Conservation (phyloP, 1,140 invertebrate species). For the Grapholita molesta region DNA sequence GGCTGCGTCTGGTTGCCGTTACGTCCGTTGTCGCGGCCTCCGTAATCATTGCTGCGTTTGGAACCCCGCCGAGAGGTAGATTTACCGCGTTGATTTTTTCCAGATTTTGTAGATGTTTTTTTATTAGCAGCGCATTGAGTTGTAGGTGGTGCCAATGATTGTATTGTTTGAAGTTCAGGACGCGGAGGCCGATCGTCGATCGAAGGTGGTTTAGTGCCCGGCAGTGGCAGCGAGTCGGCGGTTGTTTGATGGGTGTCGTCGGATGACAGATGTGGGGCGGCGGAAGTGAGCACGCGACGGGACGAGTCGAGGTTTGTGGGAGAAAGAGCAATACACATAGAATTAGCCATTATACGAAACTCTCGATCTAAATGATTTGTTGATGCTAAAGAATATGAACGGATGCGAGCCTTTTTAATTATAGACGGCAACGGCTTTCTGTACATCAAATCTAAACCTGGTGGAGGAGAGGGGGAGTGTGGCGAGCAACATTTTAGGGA, state of each 20-base stretch:
- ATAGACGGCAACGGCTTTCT: slow-evolving; percentile 55
- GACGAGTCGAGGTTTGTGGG: slow-evolving; percentile 62
- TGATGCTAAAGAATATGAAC: slow-evolving; percentile 49
- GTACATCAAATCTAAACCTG: slow-evolving; percentile 42
- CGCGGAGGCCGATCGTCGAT: slow-evolving; percentile 26
- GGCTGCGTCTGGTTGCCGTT: slow-evolving; percentile 60
- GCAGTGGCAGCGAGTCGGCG: slow-evolving; percentile 28
- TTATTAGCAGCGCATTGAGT: slow-evolving; percentile 19
- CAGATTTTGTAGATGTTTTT: slow-evolving; percentile 38
- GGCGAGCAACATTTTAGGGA: slow-evolving; percentile 53
- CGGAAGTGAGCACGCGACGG: slow-evolving; percentile 60
- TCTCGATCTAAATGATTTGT: slow-evolving; percentile 53
- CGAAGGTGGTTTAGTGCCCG: slow-evolving; percentile 13
- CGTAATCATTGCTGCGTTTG: slow-evolving; percentile 74
- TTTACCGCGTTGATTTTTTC: slow-evolving; percentile 38
- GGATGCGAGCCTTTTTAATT: slow-evolving; percentile 58
- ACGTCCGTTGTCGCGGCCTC: slow-evolving; percentile 74
- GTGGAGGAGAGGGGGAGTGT: slow-evolving; percentile 40
- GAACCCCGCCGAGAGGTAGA: slow-evolving; percentile 33
- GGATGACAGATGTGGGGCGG: slow-evolving; percentile 49
- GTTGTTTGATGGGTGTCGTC: slow-evolving; percentile 50
- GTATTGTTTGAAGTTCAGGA: slow-evolving; percentile 21
- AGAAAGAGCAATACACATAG: slow-evolving; percentile 72
- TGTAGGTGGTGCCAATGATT: slow-evolving; percentile 14
- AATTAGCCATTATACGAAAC: slow-evolving; percentile 69